phyloP scores from a whole-genome alignment of 2,113 vertebrate genomes.

The Sterrhoptilus dennistouni region DNA sequence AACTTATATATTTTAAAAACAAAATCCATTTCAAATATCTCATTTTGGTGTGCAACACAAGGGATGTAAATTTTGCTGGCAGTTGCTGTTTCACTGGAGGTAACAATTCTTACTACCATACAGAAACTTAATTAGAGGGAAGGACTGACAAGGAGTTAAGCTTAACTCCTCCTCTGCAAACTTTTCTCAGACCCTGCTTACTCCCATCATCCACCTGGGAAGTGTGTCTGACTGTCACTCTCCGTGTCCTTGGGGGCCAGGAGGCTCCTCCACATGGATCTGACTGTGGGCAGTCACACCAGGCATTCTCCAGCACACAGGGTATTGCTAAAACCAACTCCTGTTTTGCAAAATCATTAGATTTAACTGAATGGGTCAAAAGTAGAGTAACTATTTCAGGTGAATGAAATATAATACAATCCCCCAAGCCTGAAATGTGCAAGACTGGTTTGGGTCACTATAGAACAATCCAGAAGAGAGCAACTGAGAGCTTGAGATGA shows the following conservation, averaged over 20 bases:
- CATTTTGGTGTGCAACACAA: neutral
- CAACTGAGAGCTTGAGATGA: neutral
- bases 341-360: neutral
- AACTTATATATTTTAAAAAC: neutral
- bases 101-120: neutral
- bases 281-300: neutral
- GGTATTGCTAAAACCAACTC: neutral
- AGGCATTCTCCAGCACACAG: neutral
- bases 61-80: neutral
- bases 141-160: neutral
- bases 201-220: neutral
- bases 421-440: neutral
- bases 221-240: rapidly evolving
- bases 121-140: neutral
- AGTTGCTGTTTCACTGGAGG: neutral
- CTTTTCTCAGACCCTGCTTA: neutral
- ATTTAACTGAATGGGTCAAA: neutral
- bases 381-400: neutral
- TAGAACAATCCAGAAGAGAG: neutral
- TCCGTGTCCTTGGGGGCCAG: rapidly evolving
- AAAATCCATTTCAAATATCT: neutral
- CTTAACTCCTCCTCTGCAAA: neutral
- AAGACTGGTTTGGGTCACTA: neutral
- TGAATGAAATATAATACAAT: neutral
- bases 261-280: rapidly evolving